Evolutionary conservation across 2,113 vertebrate species (phyloP), one percentile per base, ranked within the genome.

Genomic region (Mirza zaza): DNA sequence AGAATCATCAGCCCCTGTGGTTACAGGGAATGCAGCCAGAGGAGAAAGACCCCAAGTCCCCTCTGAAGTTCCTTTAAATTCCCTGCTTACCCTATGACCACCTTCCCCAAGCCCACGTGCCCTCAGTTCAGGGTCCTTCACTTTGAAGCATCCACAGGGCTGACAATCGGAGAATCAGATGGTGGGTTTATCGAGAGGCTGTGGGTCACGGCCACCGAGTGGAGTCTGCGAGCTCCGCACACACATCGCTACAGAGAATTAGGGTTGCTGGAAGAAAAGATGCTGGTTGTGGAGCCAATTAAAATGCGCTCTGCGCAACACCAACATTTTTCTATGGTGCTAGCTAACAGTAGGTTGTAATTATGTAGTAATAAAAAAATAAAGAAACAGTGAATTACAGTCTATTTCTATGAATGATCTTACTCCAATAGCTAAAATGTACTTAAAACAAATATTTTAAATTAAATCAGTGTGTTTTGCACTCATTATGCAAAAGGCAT

Each of bases 361-460:
- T 98, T 97, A 97, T 87, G 80, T 39, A 91, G 94, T 81, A 96
- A 97, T 91, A 96, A 94, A 97, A 88, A 95, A 80, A 89, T 52
- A 32, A 83, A 91, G 87, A 95, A 96, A 87, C 68, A 94, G 93
- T 86, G 96, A 96, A 91, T 94, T 79, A 83, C 50, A 90, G 17
- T 92, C 73, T 82, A 55, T 95, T 95, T 97, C 50, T 86, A 68
- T 80, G 81, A 96, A 65, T 80, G 80, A 90, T 93, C 73, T 95
- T 86, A 57, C 83, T 80, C 75, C 68, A 93, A 65, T 94, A 91
- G 86, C 92, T 94, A 96, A 96, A 94, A 94, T 80, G 59, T 97
- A 67, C 48, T 84, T 87, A 57, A 95, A 95, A 55, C 89, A 97
- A 90, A 87, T 95, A 93, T 76, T 90, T 91, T 91, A 63, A 55